Evolutionary conservation across 2,888 invertebrate species (phyloP), one percentile per base, ranked within the genome.

Genomic region (Frankliniella fusca): DNA sequence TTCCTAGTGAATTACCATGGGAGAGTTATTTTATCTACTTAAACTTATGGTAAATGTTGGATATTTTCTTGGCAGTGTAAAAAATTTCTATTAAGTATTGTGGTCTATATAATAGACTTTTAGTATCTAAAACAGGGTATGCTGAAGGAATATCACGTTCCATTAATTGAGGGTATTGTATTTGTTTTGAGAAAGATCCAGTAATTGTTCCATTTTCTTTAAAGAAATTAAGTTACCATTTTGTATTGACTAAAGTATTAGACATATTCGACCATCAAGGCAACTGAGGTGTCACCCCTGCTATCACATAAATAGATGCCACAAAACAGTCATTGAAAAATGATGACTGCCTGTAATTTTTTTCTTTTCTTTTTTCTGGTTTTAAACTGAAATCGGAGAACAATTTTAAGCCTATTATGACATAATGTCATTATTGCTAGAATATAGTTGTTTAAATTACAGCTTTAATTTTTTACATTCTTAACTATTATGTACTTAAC

Each of bases 201-300:
- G 54, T 54, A 54, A 15, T 54, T 54, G 15, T 20, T 54, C 20
- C 15, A 20, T 20, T 54, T 10, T 0, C 18, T 54, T 15, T 15
- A 15, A 15, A 27, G 27, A 76, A 76, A 76, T 76, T 65, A 82
- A 83, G 81, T 81, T 76, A 54, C 81, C 82, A 70, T 82, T 81
- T 82, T 82, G 61, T 81, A 82, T 83, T 49, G 61, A 61, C 50
- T 82, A 81, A 48, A 48, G 81, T 81, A 48, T 83, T 81, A 54
- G 54, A 12, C 15, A 54, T 76, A 76, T 76, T 76, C 27, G 23
- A 27, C 27, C 12, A 27, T 61, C 61, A 61, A 38, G 38, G 38
- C 38, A 38, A 38, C 38, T 38, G 38, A 38, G 38, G 38, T 38
- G 38, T 38, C 38, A 38, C 38, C 38, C 38, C 38, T 3, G 38